Conservation (phyloP, 2,113 vertebrate genomes). For the Megaleporinus macrocephalus region DNA sequence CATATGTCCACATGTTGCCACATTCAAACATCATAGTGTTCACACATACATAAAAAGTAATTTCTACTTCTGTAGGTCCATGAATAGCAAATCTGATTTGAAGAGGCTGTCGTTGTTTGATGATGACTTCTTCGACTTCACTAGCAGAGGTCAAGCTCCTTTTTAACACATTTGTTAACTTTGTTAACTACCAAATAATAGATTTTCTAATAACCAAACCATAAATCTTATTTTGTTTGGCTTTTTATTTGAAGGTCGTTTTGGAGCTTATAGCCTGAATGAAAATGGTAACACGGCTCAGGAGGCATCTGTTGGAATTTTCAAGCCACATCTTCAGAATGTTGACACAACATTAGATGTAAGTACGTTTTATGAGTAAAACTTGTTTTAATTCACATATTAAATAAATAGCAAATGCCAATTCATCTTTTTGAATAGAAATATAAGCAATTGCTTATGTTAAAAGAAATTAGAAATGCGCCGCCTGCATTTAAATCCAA, state of each 20-base stretch:
- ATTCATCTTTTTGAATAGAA: too few species aligned
- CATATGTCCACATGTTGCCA: not conserved
- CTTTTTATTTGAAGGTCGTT: conserved; percentile 28
- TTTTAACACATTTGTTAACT: not conserved
- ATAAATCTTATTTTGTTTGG: not conserved
- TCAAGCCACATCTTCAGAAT: conserved; percentile 28
- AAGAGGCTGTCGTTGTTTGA: conserved; percentile 55
- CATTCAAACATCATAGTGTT: not conserved
- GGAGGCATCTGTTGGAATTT: not conserved
- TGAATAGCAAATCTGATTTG: not conserved
- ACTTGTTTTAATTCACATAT: too few species aligned
- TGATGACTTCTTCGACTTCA: conserved; percentile 69
- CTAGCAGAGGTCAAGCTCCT: conserved; percentile 48
- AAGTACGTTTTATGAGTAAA: too few species aligned
- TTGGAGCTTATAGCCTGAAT: not conserved
- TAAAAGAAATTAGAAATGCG: too few species aligned
- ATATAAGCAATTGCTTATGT: too few species aligned
- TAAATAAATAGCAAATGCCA: too few species aligned
- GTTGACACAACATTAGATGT: conserved; percentile 44
- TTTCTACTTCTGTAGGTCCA: conserved; percentile 45
- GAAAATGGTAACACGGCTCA: conserved; percentile 21
- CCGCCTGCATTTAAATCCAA: too few species aligned
- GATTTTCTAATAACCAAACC: not conserved
- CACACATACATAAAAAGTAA: not conserved
- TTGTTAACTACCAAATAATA: not conserved